A percentile compares a stretch with the other conserved stretches of the same genome.
Conservation (phyloP, 2,888 invertebrate species). For the Epistrophe eligans region DNA sequence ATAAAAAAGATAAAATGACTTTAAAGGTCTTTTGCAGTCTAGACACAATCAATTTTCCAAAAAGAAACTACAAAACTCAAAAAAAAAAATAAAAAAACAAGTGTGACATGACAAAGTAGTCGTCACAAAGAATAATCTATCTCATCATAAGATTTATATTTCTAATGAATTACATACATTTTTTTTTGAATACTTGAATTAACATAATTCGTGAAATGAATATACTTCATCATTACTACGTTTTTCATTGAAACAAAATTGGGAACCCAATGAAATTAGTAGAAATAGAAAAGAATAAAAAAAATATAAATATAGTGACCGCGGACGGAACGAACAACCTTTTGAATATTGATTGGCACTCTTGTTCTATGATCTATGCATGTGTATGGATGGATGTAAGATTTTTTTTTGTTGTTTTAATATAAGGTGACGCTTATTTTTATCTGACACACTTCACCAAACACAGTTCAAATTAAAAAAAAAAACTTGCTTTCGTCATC, state of each 20-base stretch:
- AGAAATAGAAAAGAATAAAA: conserved; percentile 6
- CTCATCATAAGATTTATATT: neutral
- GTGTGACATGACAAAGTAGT: neutral
- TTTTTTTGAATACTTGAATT: neutral
- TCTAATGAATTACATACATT: neutral
- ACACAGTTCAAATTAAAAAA: too few relatives aligned
- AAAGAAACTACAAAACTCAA: neutral
- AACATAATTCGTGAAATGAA: conserved; percentile 12
- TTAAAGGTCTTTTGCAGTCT: neutral
- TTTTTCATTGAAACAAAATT: neutral
- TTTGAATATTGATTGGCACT: conserved; percentile 4
- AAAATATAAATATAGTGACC: neutral
- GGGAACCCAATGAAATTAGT: neutral
- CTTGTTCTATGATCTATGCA: neutral
- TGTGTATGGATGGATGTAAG: neutral
- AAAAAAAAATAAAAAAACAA: neutral
- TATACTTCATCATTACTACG: neutral
- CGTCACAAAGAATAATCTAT: neutral
- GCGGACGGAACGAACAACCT: neutral
- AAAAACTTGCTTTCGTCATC: too few relatives aligned
- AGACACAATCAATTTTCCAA: neutral
- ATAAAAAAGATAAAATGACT: neutral
- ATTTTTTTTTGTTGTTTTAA: too few relatives aligned
- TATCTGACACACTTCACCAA: too few relatives aligned
- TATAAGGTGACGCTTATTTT: too few relatives aligned